Evolutionary conservation across 2,888 invertebrate genomes (phyloP).

Genomic region (Microctonus aethiopoides): DNA sequence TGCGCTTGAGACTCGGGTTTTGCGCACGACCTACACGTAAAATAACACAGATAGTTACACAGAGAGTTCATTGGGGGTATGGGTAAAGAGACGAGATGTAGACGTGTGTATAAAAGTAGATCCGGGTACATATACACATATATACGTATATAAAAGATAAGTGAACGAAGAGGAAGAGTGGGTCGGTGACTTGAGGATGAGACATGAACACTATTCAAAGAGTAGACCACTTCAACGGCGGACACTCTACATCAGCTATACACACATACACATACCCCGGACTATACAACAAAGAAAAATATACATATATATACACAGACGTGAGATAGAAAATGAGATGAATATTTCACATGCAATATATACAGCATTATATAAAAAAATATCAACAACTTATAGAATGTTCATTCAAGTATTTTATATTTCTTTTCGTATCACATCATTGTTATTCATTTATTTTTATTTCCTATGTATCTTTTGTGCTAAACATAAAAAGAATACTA

Average conservation of each 20-base stretch:
- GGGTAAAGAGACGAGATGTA: slow-evolving; percentile 23
- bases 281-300: background rate
- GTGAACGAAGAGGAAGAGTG: background rate
- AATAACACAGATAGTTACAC: background rate
- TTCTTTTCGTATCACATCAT: background rate
- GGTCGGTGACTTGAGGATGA: slow-evolving; percentile 18
- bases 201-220: slow-evolving; percentile 3
- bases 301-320: too few relatives aligned
- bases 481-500: background rate
- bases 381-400: background rate
- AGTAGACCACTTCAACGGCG: slow-evolving; percentile 24
- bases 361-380: background rate
- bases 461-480: background rate
- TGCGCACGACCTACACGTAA: background rate
- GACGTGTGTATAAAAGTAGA: slow-evolving; percentile 28
- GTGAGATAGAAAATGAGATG: background rate
- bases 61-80: background rate
- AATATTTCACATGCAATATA: background rate
- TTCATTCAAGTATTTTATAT: background rate
- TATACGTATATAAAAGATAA: background rate
- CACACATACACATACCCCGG: background rate
- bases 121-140: slow-evolving; percentile 23
- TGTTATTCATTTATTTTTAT: background rate
- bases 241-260: slow-evolving; percentile 9
- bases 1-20: background rate